Base-by-base conservation (phyloP, 1,140 invertebrate species). In the Bombus sibiricus region DNA sequence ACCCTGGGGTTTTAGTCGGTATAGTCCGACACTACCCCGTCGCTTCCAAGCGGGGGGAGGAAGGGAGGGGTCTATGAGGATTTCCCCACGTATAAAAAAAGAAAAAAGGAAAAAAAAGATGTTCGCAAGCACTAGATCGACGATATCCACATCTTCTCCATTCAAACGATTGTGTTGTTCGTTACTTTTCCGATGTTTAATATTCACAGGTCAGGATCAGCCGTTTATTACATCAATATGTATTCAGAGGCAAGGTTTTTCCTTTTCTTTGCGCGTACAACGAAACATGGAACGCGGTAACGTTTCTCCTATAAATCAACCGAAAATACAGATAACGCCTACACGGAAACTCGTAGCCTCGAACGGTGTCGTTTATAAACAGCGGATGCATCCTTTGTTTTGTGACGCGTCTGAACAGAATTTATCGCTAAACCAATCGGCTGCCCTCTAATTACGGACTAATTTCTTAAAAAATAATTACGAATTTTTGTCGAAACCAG, bases 131-230 rank as follows among this genome's bases (percentile, higher is more conserved):
- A 28, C 34, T 62, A 71, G 25, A 79, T 80, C 76, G 32, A 59
- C 66, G 57, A 53, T 80, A 81, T 72, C 62, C 28, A 18, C 68
- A 53, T 62, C 53, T 37, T 39, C 39, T 47, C 2, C 28, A 18
- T 81, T 71, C 34, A 15, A 83, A 81, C 53, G 41, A 89, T 79
- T 39, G 71, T 13, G 41, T 13, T 8, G n/a, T 3, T 68, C 84
- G 76, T 89, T 81, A 72, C 77, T 72, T 57, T 62, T 15, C n/a
- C 43, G 53, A 59, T 39, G 32, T 80, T 90, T 83, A 81, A 88
- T 90, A 84, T 66, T 73, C 72, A 68, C 71, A 28, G n/a, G 37
- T 86, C 76, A 41, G 13, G 73, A 66, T 87, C n/a, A 28, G 18
- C 28, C 75, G 69, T 82, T 90, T 82, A 68, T 88, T 88, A 71